Conservation (phyloP, 2,113 vertebrate genomes). For the Pandion haliaetus region DNA sequence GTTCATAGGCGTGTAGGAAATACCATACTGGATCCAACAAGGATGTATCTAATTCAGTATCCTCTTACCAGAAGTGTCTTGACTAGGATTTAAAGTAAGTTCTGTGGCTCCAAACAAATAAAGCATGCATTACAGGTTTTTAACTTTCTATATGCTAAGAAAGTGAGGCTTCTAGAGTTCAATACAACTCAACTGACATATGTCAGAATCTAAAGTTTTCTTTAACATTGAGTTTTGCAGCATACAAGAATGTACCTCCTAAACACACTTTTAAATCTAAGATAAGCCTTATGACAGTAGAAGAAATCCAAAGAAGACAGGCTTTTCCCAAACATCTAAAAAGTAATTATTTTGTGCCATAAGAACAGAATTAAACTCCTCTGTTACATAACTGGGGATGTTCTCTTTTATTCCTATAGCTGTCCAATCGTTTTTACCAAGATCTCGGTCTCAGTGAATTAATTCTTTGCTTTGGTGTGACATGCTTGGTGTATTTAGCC, state of each 20-base stretch:
- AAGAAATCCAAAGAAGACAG: neutral
- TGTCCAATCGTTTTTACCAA: slow-evolving; percentile 46
- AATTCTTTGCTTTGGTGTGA: slow-evolving; percentile 58
- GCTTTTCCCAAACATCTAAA: neutral
- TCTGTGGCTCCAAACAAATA: neutral
- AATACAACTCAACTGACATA: neutral
- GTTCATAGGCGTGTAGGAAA: neutral
- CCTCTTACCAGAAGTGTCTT: neutral
- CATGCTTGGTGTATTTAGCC: slow-evolving; percentile 57
- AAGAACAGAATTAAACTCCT: slow-evolving; percentile 6
- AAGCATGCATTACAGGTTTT: neutral
- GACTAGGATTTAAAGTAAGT: neutral
- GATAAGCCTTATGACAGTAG: neutral
- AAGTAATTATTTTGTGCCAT: neutral
- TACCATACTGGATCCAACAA: neutral
- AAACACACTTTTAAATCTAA: neutral
- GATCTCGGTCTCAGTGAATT: slow-evolving; percentile 30
- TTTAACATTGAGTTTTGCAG: neutral
- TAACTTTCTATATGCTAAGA: neutral
- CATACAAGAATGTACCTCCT: neutral
- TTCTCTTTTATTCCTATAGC: slow-evolving; percentile 18
- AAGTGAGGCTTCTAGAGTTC: neutral
- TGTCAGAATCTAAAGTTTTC: neutral
- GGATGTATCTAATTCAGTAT: neutral
- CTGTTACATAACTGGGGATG: slow-evolving; percentile 15